Conservation (phyloP, 2,888 invertebrate species). For the Cephus rjabovi region DNA sequence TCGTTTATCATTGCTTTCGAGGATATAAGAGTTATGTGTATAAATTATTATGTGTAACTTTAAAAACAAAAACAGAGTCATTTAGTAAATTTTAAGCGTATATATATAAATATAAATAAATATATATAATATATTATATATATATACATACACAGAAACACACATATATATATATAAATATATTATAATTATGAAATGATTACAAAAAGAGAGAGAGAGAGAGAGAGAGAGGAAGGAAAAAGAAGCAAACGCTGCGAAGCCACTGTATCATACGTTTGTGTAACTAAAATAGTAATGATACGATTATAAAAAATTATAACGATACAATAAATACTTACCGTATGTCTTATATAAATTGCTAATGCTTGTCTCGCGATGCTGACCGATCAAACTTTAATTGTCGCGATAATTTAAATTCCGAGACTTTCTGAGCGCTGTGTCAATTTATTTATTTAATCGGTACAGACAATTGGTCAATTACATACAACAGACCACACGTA, state of each 20-base stretch:
- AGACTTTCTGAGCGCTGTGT: neutral
- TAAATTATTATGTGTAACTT: constrained; percentile 60
- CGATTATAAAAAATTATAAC: constrained; percentile 47
- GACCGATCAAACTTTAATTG: neutral
- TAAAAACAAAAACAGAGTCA: constrained; percentile 46
- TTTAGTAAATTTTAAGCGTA: constrained; percentile 52
- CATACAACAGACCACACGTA: neutral
- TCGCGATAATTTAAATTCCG: neutral
- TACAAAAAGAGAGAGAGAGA: constrained; percentile 10
- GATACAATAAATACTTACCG: constrained; percentile 54
- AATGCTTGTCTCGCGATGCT: constrained; percentile 25
- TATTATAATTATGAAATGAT: constrained; percentile 16
- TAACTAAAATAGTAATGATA: constrained; percentile 52
- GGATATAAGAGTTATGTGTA: constrained; percentile 57
- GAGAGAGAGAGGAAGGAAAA: constrained; percentile 20
- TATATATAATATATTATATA: constrained; percentile 17
- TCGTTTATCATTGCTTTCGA: constrained; percentile 57
- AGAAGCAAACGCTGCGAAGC: constrained; percentile 44
- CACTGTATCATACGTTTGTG: constrained; percentile 54
- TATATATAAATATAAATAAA: constrained; percentile 7
- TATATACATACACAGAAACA: constrained; percentile 12
- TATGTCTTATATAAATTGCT: constrained; percentile 52
- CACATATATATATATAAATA: constrained; percentile 25
- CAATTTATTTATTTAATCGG: constrained; percentile 17
- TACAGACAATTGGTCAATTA: too few relatives aligned